phyloP scores from a whole-genome alignment of 2,113 vertebrate genomes.

The Corvus hawaiiensis region DNA sequence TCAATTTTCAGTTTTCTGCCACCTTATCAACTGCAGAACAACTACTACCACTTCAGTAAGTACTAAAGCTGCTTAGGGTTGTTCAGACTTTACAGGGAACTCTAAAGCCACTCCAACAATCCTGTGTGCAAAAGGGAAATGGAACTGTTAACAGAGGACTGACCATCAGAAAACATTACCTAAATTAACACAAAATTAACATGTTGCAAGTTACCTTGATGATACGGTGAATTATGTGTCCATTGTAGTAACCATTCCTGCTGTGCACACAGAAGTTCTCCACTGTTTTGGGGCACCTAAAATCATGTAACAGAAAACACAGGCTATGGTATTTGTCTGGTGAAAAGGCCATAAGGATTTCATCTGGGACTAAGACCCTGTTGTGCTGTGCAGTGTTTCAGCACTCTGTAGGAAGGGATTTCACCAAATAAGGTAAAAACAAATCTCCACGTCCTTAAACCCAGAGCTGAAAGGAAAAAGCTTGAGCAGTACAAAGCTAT shows the following conservation, averaged over 20 bases:
- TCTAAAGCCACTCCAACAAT: neutral
- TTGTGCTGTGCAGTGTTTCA: neutral
- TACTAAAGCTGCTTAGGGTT: neutral
- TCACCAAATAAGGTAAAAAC: neutral
- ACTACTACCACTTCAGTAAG: neutral
- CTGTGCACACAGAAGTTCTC: slow-evolving; percentile 99
- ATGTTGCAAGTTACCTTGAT: slow-evolving; percentile 84
- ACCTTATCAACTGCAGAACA: neutral
- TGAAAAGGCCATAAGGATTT: neutral
- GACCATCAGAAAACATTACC: neutral
- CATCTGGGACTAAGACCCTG: neutral
- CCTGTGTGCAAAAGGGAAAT: neutral
- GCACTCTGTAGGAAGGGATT: neutral
- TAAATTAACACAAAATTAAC: neutral
- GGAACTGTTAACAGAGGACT: neutral
- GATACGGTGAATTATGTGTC: slow-evolving; percentile 93
- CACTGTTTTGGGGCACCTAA: slow-evolving; percentile 96
- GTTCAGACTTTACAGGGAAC: neutral
- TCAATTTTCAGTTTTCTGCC: neutral
- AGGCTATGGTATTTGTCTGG: neutral
- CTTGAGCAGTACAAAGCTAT: neutral
- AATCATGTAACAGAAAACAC: neutral
- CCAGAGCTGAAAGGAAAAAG: neutral
- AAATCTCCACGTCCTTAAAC: neutral
- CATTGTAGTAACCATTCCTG: slow-evolving; percentile 95